Evolutionary conservation across 2,113 vertebrate species (phyloP).

Genomic region (Phycodurus eques): DNA sequence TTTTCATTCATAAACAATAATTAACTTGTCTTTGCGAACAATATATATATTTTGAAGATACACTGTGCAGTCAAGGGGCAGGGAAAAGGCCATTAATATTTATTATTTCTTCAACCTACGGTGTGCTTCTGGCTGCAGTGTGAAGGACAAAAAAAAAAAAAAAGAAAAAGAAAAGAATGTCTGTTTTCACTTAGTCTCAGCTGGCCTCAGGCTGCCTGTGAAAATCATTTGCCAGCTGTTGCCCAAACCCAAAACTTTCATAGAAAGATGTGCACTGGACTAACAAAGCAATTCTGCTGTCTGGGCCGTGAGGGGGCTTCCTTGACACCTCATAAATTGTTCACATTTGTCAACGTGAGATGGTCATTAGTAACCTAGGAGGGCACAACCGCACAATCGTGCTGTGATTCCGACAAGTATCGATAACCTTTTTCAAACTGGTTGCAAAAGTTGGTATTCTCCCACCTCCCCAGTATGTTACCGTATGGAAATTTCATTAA

Average conservation of each 20-base stretch:
- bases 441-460: too few species aligned
- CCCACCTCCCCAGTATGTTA: too few species aligned
- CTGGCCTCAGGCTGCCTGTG: constrained; percentile 4
- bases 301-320: background rate
- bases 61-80: background rate
- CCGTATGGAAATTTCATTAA: too few species aligned
- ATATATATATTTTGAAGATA: background rate
- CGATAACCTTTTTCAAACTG: too few species aligned
- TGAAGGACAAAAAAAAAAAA: constrained; percentile 34
- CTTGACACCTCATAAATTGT: background rate
- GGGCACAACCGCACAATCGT: background rate
- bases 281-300: background rate
- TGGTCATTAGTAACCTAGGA: background rate
- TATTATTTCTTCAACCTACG: constrained; percentile 10
- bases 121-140: constrained; percentile 22
- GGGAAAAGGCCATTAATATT: constrained; percentile 23
- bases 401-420: too few species aligned
- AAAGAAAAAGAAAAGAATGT: constrained; percentile 19
- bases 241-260: constrained; percentile 12
- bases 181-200: constrained; percentile 13
- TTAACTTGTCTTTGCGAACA: background rate
- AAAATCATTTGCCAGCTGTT: constrained; percentile 18
- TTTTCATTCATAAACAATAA: background rate
- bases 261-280: constrained; percentile 5
- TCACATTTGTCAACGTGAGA: background rate